Conservation (phyloP, 2,888 invertebrate species). For the Tinea semifulvella region DNA sequence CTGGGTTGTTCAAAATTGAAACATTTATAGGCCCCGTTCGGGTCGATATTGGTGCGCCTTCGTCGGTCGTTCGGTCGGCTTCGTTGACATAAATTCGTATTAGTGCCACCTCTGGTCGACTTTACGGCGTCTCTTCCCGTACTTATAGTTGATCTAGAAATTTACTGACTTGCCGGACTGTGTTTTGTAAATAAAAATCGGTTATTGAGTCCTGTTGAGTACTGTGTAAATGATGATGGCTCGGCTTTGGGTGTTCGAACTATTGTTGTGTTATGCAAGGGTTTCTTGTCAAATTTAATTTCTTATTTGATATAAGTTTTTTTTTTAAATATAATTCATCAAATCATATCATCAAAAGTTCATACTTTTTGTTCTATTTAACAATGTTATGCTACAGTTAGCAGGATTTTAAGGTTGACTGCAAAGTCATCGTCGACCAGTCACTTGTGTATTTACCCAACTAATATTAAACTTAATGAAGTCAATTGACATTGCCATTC, state of each 20-base stretch:
- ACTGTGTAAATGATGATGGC: neutral
- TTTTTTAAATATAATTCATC: too few species aligned
- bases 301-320: too few species aligned
- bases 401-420: too few species aligned
- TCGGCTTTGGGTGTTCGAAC: too few species aligned
- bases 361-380: too few species aligned
- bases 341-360: too few species aligned
- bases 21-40: slow-evolving; percentile 49
- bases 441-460: too few species aligned
- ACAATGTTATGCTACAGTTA: too few species aligned
- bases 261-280: too few species aligned
- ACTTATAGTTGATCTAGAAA: slow-evolving; percentile 53
- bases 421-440: too few species aligned
- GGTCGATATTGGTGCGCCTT: slow-evolving; percentile 45
- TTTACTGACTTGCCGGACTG: slow-evolving; percentile 26
- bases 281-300: too few species aligned
- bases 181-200: neutral
- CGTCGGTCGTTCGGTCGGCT: slow-evolving; percentile 26
- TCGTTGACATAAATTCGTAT: slow-evolving; percentile 63
- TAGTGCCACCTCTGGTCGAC: slow-evolving; percentile 63
- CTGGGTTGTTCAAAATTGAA: slow-evolving; percentile 48
- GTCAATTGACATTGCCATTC: neutral
- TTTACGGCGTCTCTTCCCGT: slow-evolving; percentile 54
- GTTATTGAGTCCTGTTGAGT: neutral
- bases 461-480: too few species aligned